Base-by-base conservation (phyloP, 2,888 invertebrate species). In the Melipona beecheii region DNA sequence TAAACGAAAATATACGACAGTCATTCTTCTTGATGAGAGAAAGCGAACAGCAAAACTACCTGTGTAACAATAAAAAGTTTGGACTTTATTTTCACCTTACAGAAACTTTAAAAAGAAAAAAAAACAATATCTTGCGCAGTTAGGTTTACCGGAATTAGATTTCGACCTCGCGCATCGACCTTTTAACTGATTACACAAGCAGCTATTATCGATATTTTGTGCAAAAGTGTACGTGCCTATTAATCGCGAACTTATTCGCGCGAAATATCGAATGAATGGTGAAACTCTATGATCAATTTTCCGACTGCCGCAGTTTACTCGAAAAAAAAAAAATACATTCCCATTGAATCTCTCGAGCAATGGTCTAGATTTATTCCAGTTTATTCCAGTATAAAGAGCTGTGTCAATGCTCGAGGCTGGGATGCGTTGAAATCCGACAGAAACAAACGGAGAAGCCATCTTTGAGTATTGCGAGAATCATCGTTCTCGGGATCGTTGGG, bases 61-160 rank as follows among this genome's bases (percentile, higher is more conserved):
- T 11, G 4, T 2, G n/a, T n/a, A 31, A 19, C 15, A n/a, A 17
- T 19, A 31, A 66, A 36, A 62, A 27, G 5, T 9, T 15, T 19
- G 2, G 21, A 27, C 49, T 5, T 24, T 36, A 49, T 69, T 69
- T 54, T 6, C n/a, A 75, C 36, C 31, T 21, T 31, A 3, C 13
- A n/a, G 52, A 64, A 77, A 56, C 43, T 68, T 19, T 19, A 54
- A 36, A 52, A 43, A 50, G 4, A 17, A 58, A 24, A 54, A 52
- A 43, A 50, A 15, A 17, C 27, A 13, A 21, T 68, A 64, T 72
- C 72, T 56, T 62, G 80, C 31, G 60, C 24, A 43, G 60, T 52
- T 24, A 52, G 84, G 81, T 84, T 85, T 85, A 75, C 58, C 81
- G 78, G 78, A 85, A 85, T 84, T 81, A 84, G 77, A 84, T 84